Conservation (phyloP, 2,888 invertebrate genomes). For the Coenonympha arcania region DNA sequence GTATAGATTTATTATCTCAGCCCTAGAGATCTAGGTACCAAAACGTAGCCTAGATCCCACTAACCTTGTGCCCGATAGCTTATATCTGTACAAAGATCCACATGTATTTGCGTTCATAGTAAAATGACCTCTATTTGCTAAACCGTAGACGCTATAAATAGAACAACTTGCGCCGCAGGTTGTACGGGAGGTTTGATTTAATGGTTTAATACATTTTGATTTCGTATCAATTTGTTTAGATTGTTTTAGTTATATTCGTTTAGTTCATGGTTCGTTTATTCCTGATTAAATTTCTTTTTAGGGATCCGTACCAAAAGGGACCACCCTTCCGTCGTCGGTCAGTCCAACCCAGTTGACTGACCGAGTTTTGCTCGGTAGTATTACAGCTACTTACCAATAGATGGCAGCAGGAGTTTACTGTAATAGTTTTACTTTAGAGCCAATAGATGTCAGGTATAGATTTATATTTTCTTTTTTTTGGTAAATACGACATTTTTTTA, state of each 20-base stretch:
- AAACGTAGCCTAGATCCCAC: constrained; percentile 35
- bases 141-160: neutral
- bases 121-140: constrained; percentile 3
- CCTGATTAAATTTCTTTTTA: neutral
- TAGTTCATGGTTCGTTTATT: no score
- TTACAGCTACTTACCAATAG: no score
- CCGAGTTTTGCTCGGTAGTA: no score
- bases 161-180: neutral
- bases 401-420: no score
- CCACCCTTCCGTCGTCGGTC: no score
- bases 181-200: constrained; percentile 1
- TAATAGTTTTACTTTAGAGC: no score
- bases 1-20: constrained; percentile 6
- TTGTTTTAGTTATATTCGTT: neutral
- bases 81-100: constrained; percentile 15
- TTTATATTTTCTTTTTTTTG: no score
- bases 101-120: constrained; percentile 4
- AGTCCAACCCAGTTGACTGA: no score
- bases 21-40: constrained; percentile 22
- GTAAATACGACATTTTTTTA: no score
- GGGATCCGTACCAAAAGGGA: no score
- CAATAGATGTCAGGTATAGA: no score
- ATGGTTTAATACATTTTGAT: constrained; percentile 9
- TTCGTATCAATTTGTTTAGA: constrained; percentile 10
- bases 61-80: constrained; percentile 36